Percentiles rank a stretch among this genome's conserved stretches.
These are phyloP conservation scores for Zingel zingel DNA, from an alignment of 2,113 vertebrate genomes.

Conservation along the genomic window DNA sequence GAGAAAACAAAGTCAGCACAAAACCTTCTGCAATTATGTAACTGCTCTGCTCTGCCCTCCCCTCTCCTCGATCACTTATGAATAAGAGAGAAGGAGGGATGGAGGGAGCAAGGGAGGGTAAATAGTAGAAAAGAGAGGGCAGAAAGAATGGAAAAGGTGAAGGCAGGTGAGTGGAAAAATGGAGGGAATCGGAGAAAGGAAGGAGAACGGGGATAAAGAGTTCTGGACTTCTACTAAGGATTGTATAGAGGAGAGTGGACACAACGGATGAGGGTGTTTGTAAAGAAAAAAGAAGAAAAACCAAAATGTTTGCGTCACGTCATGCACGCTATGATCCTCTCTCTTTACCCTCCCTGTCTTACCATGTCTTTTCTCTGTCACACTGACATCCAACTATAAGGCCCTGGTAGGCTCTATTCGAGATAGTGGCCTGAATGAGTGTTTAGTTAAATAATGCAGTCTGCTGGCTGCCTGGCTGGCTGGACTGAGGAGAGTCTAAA, in stretches of 20 bases:
- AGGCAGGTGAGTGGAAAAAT: constrained; percentile 2
- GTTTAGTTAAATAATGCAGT: constrained; percentile 74
- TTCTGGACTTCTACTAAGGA: neutral
- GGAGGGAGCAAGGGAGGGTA: constrained; percentile 9
- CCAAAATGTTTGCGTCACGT: neutral
- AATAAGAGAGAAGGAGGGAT: constrained; percentile 41
- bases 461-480: constrained; percentile 25
- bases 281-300: constrained; percentile 10
- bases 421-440: constrained; percentile 46
- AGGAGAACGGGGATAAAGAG: neutral
- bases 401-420: constrained; percentile 12
- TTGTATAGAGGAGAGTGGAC: neutral
- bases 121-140: constrained; percentile 1
- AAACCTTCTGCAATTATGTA: constrained; percentile 71
- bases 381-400: constrained; percentile 28
- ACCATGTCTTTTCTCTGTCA: neutral
- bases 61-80: constrained; percentile 21
- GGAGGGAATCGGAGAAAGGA: neutral
- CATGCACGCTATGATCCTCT: rapidly evolving
- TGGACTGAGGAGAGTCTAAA: constrained; percentile 30
- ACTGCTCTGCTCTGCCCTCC: constrained; percentile 16
- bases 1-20: constrained; percentile 75
- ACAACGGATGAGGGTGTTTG: neutral
- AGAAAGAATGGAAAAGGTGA: constrained; percentile 4
- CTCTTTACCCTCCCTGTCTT: neutral